Conservation (phyloP, 2,888 invertebrate genomes). For the Himalopsyche japonica region DNA sequence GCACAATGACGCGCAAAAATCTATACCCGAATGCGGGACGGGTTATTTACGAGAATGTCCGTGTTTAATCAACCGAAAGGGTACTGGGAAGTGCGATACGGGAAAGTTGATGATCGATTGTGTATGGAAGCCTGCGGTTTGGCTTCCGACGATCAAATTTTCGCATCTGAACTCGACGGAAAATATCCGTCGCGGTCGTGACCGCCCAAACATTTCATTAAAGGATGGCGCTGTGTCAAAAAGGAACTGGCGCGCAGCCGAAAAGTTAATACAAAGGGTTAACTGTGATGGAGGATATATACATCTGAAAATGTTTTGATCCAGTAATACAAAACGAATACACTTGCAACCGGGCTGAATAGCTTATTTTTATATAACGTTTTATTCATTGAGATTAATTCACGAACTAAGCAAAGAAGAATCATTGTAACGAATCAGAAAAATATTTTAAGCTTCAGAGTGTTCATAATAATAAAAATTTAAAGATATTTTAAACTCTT, state of each 20-base stretch:
- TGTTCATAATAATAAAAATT: too few species aligned
- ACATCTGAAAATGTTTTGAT: too few species aligned
- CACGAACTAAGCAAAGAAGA: too few species aligned
- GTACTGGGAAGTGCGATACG: not conserved
- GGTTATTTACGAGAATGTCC: conserved; percentile 6
- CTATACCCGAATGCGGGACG: not conserved
- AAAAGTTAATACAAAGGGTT: not conserved
- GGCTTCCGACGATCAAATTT: not conserved
- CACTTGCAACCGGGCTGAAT: too few species aligned
- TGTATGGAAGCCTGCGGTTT: not conserved
- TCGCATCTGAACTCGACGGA: not conserved
- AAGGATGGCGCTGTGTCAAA: not conserved
- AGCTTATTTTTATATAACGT: too few species aligned
- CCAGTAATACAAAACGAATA: too few species aligned
- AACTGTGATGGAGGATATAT: too few species aligned
- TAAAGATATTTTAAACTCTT: too few species aligned
- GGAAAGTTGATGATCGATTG: conserved; percentile 10
- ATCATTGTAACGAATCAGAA: too few species aligned
- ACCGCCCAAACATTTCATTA: not conserved
- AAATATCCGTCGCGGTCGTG: not conserved
- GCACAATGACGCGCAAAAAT: not conserved
- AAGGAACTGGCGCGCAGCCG: not conserved
- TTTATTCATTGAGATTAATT: too few species aligned
- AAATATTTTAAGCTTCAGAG: too few species aligned
- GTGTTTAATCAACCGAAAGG: conserved; percentile 10